Evolutionary conservation across 1,140 invertebrate species (phyloP), one percentile per base, ranked within the genome.

Genomic region (Leptinotarsa lineolata): DNA sequence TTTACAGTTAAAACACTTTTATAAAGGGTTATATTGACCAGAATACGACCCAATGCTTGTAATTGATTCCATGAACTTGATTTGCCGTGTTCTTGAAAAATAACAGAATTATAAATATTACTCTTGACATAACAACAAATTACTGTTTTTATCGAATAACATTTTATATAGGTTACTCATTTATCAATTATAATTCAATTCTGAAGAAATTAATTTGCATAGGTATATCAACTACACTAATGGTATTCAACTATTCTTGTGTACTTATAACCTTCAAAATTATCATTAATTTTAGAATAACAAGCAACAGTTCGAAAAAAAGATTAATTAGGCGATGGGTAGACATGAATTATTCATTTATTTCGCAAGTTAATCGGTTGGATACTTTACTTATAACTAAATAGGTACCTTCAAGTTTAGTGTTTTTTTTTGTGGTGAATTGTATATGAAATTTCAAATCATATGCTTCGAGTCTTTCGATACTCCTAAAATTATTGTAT

Each of bases 341-440:
- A 30, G 39, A 65, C 63, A 65, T 65, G 63, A 65, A 65, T 65
- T 65, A 65, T 65, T 65, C 63, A 65, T 65, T 65, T n/a, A 65
- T 65, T 22, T 65, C 48, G 48, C 48, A 54, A 54, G 48, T 54
- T 54, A 54, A 54, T 16, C n/a, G 48, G 15, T 54, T 54, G 48
- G 48, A 54, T 54, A 54, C 6, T 54, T 54, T 18, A 54, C 15
- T 54, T 54, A 54, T 54, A 16, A 54, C 48, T 54, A 54, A 54
- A n/a, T 54, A 54, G 15, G 15, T 54, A 18, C 16, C n/a, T 54
- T 39, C 30, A 11, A 39, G 30, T 39, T 39, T 8, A 6, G 11
- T 39, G 30, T 39, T 39, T 39, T 3, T 39, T 3, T 39, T 39
- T 2, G 30, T 11, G 30, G 8, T 39, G 30, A 39, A 39, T 39